Evolutionary conservation across 2,888 invertebrate species (phyloP), one percentile per base, ranked within the genome.

Genomic region (Drosophila tripunctata): DNA sequence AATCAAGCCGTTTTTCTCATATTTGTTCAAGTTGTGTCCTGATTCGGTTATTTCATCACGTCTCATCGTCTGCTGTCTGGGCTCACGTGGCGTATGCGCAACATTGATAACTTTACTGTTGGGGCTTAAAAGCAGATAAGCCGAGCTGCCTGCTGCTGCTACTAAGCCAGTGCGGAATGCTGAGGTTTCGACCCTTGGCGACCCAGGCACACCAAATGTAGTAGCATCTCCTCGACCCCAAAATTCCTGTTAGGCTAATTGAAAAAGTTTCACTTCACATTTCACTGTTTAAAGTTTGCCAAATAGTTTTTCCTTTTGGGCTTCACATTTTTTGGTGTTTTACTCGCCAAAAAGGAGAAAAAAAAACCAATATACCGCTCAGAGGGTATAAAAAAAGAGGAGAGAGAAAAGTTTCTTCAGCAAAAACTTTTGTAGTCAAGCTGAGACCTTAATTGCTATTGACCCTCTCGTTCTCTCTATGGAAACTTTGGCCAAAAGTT

Each of bases 211-310:
- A n/a, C 33, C 57, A 71, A 80, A 84, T 67, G 45, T 67, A 67
- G 67, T 71, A 76, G 57, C 45, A 17, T 10, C 22, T 0, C 21
- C 15, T 33, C 51, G 43, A 48, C 36, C n/a, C n/a, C 36, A 14
- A 73, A 84, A 70, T 80, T 74, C 75, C 78, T 71, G 75, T 84
- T 87, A 81, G 64, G 81, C 85, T 81, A 87, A 81, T 81, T 81
- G 85, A 81, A 81, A 81, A 81, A 81, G 86, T 81, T 80, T 65
- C 36, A 31, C 57, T 54, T 55, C 52, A 41, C 45, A 47, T 52
- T 60, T 51, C n/a, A n/a, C 61, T 45, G 61, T 64, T 83, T 68
- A 78, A 68, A 84, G 87, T 74, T 80, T 70, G 43, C n/a, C 12
- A 54, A 74, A 80, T 78, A 78, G 85, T 78, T 77, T 38, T 41